Conservation (phyloP, 2,113 vertebrate genomes). For the Asarcornis scutulata region DNA sequence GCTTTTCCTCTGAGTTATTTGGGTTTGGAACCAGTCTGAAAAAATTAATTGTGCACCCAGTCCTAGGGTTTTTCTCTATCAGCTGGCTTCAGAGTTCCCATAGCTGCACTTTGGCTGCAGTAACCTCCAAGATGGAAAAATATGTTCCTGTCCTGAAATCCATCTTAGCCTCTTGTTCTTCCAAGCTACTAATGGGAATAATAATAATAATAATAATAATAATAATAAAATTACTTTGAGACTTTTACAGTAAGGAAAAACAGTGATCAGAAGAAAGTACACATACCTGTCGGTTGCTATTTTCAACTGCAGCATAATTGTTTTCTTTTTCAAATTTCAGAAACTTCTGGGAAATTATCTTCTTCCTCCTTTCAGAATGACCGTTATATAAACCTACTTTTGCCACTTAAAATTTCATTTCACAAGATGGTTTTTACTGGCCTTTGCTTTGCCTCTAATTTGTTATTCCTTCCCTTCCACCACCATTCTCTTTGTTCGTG, state of each 20-base stretch:
- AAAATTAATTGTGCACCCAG: constrained; percentile 23
- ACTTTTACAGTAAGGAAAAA: background rate
- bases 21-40: background rate
- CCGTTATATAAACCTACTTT: background rate
- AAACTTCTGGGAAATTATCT: background rate
- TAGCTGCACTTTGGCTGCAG: background rate
- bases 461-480: background rate
- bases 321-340: background rate
- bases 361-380: background rate
- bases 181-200: background rate
- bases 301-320: background rate
- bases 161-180: background rate
- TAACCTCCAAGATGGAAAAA: background rate
- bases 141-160: background rate
- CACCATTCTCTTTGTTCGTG: constrained; percentile 2
- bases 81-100: background rate
- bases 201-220: background rate
- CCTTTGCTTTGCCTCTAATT: background rate
- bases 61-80: background rate
- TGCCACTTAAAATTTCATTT: background rate
- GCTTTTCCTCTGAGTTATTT: constrained; percentile 26
- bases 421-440: background rate
- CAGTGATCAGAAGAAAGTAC: background rate
- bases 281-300: background rate
- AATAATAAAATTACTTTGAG: background rate